Conservation (phyloP, 2,797 vertebrate species). For the Phrynocephalus forsythii region DNA sequence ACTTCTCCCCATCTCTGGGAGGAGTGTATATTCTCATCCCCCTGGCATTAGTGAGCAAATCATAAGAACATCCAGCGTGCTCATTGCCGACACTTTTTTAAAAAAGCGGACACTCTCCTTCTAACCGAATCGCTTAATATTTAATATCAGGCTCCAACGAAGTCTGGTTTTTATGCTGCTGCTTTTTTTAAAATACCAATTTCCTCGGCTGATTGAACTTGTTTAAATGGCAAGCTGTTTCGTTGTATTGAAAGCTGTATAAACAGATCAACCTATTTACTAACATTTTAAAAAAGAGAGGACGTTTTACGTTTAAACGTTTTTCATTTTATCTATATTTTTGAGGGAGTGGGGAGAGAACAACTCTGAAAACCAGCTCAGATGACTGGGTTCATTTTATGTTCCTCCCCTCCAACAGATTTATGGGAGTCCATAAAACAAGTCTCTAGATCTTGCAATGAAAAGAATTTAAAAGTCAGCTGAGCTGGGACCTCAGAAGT, state of each 20-base stretch:
- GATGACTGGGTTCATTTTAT: constrained; percentile 64
- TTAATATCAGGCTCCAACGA: constrained; percentile 75
- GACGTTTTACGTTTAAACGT: constrained; percentile 58
- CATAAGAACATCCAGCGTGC: constrained; percentile 40
- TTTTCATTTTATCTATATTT: constrained; percentile 43
- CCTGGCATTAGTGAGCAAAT: constrained; percentile 12
- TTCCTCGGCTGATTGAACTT: constrained; percentile 77
- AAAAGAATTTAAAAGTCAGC: constrained; percentile 68
- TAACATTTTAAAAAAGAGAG: constrained; percentile 64
- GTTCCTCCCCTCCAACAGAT: constrained; percentile 54
- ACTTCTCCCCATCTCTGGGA: no score
- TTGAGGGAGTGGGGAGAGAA: no score
- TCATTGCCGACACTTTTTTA: constrained; percentile 68
- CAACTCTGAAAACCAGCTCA: constrained; percentile 63
- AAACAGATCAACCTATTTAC: constrained; percentile 77
- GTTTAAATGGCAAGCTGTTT: constrained; percentile 75
- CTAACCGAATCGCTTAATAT: constrained; percentile 74
- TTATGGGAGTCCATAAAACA: constrained; percentile 70
- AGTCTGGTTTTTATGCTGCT: constrained; percentile 72
- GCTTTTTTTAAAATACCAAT: constrained; percentile 75
- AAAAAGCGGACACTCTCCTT: constrained; percentile 42
- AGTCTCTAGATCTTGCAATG: constrained; percentile 63
- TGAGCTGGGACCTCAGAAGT: constrained; percentile 62
- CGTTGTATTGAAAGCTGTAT: constrained; percentile 71
- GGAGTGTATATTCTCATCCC: constrained; percentile 47